phyloP scores from a whole-genome alignment of 2,797 vertebrate genomes.

The Neomorphus geoffroyi region DNA sequence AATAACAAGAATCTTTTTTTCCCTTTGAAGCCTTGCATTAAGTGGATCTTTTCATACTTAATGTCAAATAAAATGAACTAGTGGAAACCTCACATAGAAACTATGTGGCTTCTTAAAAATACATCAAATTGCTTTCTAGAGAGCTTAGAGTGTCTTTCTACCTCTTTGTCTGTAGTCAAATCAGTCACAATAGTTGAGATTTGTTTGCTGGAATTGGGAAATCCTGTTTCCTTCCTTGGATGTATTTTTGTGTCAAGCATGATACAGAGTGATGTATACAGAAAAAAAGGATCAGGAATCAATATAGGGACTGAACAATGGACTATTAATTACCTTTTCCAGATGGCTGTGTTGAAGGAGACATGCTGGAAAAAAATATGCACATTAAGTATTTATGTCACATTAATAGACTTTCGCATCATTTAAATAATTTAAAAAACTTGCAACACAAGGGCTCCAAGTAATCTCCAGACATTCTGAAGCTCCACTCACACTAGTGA shows the following conservation, averaged over 20 bases:
- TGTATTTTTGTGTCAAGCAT: neutral
- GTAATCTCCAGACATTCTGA: neutral
- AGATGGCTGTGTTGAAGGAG: constrained; percentile 43
- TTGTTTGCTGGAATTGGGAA: neutral
- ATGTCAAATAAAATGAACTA: neutral
- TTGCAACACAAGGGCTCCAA: neutral
- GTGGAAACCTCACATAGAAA: neutral
- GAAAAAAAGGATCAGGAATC: neutral
- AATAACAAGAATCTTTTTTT: neutral
- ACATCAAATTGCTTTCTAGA: neutral
- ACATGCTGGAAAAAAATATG: constrained; percentile 40
- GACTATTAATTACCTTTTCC: constrained; percentile 67
- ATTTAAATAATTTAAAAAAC: neutral
- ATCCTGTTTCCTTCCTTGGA: constrained; percentile 17
- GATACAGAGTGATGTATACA: neutral
- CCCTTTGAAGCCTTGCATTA: neutral
- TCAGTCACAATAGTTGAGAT: neutral
- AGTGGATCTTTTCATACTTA: neutral
- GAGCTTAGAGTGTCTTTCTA: neutral
- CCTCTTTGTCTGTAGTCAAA: neutral
- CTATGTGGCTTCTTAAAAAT: neutral
- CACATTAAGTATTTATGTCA: constrained; percentile 47
- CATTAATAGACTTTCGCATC: neutral
- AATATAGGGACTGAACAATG: neutral
- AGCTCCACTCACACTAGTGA: neutral